phyloP scores from a whole-genome alignment of 2,888 invertebrate genomes.

The Nebria brevicollis region DNA sequence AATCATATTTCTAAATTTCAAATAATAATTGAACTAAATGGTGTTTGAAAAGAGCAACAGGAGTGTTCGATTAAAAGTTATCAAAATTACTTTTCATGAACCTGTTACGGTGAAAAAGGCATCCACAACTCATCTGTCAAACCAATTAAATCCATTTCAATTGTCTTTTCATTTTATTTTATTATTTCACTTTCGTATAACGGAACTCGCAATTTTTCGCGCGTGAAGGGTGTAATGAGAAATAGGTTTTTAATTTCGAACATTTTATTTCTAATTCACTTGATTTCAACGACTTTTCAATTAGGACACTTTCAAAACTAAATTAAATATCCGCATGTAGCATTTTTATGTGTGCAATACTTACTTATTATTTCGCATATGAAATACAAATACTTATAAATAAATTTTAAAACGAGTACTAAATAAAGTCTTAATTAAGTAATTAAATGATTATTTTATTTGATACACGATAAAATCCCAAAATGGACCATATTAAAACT shows the following conservation, averaged over 20 bases:
- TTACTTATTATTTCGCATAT: no score
- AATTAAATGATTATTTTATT: not conserved
- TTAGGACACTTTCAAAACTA: not conserved
- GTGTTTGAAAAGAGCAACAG: not conserved
- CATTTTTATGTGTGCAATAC: no score
- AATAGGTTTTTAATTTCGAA: constrained; percentile 39
- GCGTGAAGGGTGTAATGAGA: constrained; percentile 26
- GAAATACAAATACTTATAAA: no score
- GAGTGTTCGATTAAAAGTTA: constrained; percentile 8
- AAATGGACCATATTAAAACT: constrained; percentile 20
- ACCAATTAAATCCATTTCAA: constrained; percentile 44
- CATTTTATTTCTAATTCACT: constrained; percentile 9
- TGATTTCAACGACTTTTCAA: not conserved
- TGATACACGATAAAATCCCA: constrained; percentile 3
- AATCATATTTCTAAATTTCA: no score
- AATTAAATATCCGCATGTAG: no score
- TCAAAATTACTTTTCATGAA: constrained; percentile 43
- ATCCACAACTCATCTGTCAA: constrained; percentile 45
- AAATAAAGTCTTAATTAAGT: not conserved
- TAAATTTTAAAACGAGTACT: not conserved
- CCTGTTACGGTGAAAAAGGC: constrained; percentile 40
- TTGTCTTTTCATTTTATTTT: constrained; percentile 42
- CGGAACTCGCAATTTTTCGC: constrained; percentile 33
- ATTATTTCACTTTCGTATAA: constrained; percentile 39
- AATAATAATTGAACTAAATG: no score